Evolutionary conservation across 2,888 invertebrate genomes (phyloP), one percentile per base, ranked within the genome.

Genomic region (Epirrhoe tristata): DNA sequence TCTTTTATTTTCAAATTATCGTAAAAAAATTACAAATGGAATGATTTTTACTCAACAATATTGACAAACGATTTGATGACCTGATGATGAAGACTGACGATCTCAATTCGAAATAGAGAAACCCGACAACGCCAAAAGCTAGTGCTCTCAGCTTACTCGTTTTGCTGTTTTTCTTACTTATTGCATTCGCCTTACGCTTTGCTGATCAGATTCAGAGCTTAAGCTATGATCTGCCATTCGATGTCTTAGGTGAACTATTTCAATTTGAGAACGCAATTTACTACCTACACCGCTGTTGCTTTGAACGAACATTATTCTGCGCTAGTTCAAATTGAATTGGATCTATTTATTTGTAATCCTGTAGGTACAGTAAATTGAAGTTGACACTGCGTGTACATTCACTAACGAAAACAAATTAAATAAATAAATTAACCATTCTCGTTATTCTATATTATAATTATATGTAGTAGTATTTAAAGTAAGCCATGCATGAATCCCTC

Each of bases 201-300:
- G 50, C 63, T 78, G 79, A 80, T 82, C 75, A 73, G 76, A 77
- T 77, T 76, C 75, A 69, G 76, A 69, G 73, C 71, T 71, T 75
- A 74, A 75, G 76, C 77, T 72, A 83, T 81, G 80, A 81, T 77
- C 78, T 74, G 77, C 75, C 80, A 74, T 80, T 77, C 74, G 68
- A 68, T 75, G 77, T 69, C 75, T 70, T 74, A 72, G 66, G 71
- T 72, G 78, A 80, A 83, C 81, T 81, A 83, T 85, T 86, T 85
- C 86, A 84, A 86, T 85, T 87, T 84, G 79, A 80, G 77, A 79
- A 80, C 81, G 83, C 83, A 84, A 85, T 84, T 85, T 84, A 80
- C 24, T 24, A 84, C 82, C 83, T 83, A 84, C 75, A 78, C 74
- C 73, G 74, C 79, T 82, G 83, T 81, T 82, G 82, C 80, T 85